Conservation (phyloP, 2,888 invertebrate species). For the Elegia similella region DNA sequence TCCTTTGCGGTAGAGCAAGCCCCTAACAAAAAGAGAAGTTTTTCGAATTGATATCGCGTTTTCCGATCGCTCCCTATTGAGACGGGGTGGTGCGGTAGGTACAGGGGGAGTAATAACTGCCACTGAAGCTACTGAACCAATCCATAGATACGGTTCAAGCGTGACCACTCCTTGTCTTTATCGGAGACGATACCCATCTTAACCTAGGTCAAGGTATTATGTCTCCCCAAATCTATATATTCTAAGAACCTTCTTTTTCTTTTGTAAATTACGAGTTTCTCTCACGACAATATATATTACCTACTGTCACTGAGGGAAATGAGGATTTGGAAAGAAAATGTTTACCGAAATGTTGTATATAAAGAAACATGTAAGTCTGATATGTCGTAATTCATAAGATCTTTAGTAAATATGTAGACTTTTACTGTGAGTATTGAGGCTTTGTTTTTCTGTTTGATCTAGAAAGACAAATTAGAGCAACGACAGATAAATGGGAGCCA, state of each 20-base stretch:
- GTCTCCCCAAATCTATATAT: not conserved
- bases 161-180: slow-evolving; percentile 35
- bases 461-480: not conserved
- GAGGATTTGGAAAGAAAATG: too few species aligned
- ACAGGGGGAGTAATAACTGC: slow-evolving; percentile 49
- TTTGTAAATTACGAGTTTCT: too few species aligned
- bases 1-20: slow-evolving; percentile 36
- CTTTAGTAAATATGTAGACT: not conserved
- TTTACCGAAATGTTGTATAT: too few species aligned
- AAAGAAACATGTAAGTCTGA: too few species aligned
- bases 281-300: too few species aligned
- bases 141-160: slow-evolving; percentile 39
- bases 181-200: slow-evolving; percentile 14
- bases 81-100: slow-evolving; percentile 27
- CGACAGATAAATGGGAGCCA: not conserved
- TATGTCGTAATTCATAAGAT: not conserved
- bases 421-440: not conserved
- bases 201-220: slow-evolving; percentile 4
- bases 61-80: slow-evolving; percentile 51
- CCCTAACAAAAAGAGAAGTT: slow-evolving; percentile 48
- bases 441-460: not conserved
- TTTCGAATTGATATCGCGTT: slow-evolving; percentile 60
- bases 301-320: too few species aligned
- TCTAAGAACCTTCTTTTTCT: not conserved
- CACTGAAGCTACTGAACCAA: slow-evolving; percentile 55